Percentiles rank a stretch among this genome's conserved stretches.
Evolutionary conservation across 2,888 invertebrate genomes (phyloP).

Genomic region (Euproctis similis): DNA sequence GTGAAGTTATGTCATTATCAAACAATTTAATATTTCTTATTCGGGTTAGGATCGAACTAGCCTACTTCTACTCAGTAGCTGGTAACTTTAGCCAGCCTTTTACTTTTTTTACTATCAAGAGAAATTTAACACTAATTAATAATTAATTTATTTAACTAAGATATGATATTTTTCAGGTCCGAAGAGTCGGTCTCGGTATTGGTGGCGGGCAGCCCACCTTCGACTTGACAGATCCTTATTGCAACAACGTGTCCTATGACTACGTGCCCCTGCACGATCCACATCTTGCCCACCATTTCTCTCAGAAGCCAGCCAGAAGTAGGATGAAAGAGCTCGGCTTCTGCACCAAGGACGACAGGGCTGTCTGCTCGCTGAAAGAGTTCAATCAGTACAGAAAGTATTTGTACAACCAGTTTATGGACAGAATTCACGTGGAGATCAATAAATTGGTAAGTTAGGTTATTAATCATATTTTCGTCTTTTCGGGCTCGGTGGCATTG

Average conservation of each 20-base stretch:
- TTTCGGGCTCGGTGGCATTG: too few relatives aligned
- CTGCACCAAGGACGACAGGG: constrained; percentile 75
- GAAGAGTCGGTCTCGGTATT: constrained; percentile 50
- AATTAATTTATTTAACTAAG: too few relatives aligned
- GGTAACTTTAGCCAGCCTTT: too few relatives aligned
- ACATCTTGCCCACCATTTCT: constrained; percentile 70
- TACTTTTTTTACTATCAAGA: neutral
- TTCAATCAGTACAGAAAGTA: constrained; percentile 79
- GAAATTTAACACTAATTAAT: neutral
- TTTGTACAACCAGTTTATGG: constrained; percentile 73
- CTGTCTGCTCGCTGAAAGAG: constrained; percentile 78
- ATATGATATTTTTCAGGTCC: constrained; percentile 35
- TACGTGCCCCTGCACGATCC: constrained; percentile 78
- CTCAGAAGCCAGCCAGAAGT: constrained; percentile 48
- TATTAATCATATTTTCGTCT: too few relatives aligned
- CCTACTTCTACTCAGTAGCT: too few relatives aligned
- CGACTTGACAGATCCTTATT: constrained; percentile 63
- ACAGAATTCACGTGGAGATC: constrained; percentile 65
- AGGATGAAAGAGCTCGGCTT: constrained; percentile 71
- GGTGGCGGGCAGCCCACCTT: constrained; percentile 47
- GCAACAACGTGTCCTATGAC: constrained; percentile 63
- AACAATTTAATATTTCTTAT: too few relatives aligned
- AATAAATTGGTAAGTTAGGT: constrained; percentile 49
- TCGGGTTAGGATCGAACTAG: too few relatives aligned
- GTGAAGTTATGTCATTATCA: too few relatives aligned